phyloP scores from a whole-genome alignment of 2,888 invertebrate genomes.

The Caenorhabditis becei region DNA sequence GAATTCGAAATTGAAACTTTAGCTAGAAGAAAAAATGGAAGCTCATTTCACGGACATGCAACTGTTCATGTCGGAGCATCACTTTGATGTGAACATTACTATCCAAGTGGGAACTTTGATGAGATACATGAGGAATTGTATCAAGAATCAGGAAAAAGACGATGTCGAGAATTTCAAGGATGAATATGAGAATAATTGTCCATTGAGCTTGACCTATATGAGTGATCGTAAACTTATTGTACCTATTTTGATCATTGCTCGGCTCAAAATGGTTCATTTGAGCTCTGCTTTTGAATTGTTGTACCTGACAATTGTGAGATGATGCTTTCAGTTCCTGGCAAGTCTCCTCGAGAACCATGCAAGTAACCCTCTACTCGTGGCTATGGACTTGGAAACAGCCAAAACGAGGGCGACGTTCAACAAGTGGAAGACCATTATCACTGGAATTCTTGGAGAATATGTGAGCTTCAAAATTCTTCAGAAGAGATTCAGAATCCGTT shows the following conservation, averaged over 20 bases:
- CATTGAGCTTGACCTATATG: conserved; percentile 6
- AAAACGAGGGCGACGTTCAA: conserved; percentile 12
- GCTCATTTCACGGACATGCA: neutral
- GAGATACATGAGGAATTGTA: neutral
- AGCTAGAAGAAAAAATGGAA: conserved; percentile 1
- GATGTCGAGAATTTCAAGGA: neutral
- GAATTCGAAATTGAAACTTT: neutral
- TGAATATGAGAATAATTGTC: neutral
- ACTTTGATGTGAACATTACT: neutral
- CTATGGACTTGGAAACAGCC: neutral
- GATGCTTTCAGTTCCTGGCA: neutral
- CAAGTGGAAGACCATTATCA: neutral
- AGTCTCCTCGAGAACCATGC: neutral
- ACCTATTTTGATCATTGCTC: too few species aligned
- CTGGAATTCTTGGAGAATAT: neutral
- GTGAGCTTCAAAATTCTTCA: too few species aligned
- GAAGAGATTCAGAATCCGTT: too few species aligned
- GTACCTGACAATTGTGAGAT: too few species aligned
- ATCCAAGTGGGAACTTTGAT: neutral
- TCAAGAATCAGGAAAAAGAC: neutral
- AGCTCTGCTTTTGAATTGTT: too few species aligned
- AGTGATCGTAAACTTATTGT: neutral
- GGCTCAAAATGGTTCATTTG: too few species aligned
- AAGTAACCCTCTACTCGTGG: neutral
- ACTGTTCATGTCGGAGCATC: neutral